phyloP scores from a whole-genome alignment of 2,797 vertebrate species.

The Sylvia borin region DNA sequence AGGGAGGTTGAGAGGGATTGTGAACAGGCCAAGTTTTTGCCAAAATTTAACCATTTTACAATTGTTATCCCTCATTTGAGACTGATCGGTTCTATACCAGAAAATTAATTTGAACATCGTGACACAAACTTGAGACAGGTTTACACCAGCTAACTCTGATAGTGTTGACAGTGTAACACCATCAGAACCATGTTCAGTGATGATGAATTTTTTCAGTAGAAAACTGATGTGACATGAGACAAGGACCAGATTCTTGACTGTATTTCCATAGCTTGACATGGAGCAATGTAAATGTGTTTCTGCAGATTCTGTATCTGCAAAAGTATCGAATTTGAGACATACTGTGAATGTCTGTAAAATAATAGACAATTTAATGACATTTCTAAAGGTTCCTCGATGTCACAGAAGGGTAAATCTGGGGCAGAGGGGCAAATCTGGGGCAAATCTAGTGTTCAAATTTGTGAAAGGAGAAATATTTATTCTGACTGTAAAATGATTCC shows the following conservation, averaged over 20 bases:
- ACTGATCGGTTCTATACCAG: neutral
- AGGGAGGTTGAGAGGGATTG: rapidly evolving
- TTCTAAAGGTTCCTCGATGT: neutral
- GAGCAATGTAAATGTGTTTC: neutral
- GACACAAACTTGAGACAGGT: neutral
- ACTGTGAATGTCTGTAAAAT: neutral
- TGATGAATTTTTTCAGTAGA: neutral
- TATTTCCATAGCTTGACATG: neutral
- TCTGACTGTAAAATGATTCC: neutral
- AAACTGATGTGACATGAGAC: neutral
- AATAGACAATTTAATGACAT: neutral
- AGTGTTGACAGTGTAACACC: neutral
- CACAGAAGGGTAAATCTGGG: neutral
- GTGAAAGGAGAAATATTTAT: neutral
- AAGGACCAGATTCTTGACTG: neutral
- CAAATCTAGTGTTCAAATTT: neutral
- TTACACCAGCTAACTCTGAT: neutral
- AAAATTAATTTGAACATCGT: neutral
- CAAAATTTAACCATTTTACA: neutral
- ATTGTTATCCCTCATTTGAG: neutral
- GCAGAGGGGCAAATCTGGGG: neutral
- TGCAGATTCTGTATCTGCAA: neutral
- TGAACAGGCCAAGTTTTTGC: neutral
- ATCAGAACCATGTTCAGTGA: neutral
- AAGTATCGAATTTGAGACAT: neutral